A percentile compares a stretch with the other conserved stretches of the same genome.
Conservation (phyloP, 1,140 invertebrate species). For the Brachystomella parvula region DNA sequence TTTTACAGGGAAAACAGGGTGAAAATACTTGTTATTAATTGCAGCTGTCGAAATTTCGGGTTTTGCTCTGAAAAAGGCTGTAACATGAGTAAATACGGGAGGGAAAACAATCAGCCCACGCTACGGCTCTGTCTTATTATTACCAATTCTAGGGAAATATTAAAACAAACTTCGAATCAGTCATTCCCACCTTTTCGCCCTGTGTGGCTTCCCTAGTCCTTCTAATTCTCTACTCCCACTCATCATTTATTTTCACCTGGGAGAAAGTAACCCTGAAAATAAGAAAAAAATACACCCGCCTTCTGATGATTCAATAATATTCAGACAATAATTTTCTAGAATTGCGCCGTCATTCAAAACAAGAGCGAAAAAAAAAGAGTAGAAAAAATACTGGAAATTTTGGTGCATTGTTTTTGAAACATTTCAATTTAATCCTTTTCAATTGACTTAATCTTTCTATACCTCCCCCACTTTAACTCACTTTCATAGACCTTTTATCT, state of each 20-base stretch:
- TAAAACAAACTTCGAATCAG: constrained; percentile 7
- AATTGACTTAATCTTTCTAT: no score
- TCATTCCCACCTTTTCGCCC: background rate
- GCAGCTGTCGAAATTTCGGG: constrained; percentile 28
- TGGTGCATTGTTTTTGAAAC: no score
- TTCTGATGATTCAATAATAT: background rate
- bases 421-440: no score
- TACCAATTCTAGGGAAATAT: background rate
- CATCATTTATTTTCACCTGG: background rate
- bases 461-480: no score
- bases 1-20: background rate
- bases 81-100: constrained; percentile 12
- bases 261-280: background rate
- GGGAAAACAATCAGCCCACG: background rate
- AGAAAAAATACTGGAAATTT: no score
- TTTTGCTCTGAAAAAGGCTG: no score
- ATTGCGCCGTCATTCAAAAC: background rate
- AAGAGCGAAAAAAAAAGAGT: background rate
- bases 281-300: background rate
- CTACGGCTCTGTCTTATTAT: background rate
- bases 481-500: background rate
- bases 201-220: background rate
- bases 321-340: background rate
- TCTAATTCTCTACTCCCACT: background rate
- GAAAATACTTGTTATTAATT: constrained; percentile 23